These are phyloP conservation scores for Bovichtus variegatus DNA, from an alignment of 2,797 vertebrate genomes.

Conservation along the genomic window DNA sequence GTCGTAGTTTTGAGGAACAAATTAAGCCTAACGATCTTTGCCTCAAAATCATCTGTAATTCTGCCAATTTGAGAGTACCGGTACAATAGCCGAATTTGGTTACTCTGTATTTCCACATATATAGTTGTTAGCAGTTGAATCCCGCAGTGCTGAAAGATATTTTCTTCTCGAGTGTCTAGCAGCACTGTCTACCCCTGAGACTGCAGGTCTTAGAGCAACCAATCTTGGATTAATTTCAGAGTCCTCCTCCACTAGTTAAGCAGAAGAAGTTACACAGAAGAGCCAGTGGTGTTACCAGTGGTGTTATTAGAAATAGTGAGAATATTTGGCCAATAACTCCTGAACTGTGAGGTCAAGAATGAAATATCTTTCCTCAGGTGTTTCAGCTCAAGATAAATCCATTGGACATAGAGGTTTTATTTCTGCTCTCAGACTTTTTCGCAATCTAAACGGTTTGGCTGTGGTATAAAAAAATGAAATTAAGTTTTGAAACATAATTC, in stretches of 20 bases:
- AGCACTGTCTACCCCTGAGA: background rate
- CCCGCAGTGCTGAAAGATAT: background rate
- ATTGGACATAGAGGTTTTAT: conserved; percentile 17
- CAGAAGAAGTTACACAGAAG: conserved; percentile 25
- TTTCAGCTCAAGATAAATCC: conserved; percentile 33
- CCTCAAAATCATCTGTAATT: background rate
- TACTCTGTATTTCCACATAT: background rate
- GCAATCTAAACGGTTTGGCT: conserved; percentile 10
- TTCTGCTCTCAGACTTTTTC: background rate
- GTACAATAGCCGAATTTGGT: background rate
- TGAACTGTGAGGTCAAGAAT: conserved; percentile 26
- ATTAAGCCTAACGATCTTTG: background rate
- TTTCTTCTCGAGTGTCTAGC: background rate
- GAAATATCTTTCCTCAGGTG: conserved; percentile 23
- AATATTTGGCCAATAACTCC: conserved; percentile 12
- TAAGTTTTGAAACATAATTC: conserved; percentile 6
- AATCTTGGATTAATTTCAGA: background rate
- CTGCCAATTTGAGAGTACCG: background rate
- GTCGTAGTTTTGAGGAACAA: background rate
- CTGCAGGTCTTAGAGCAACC: background rate
- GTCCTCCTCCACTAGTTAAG: conserved; percentile 4
- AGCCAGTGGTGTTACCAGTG: conserved; percentile 11
- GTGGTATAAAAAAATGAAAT: conserved; percentile 17
- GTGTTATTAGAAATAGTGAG: conserved; percentile 3
- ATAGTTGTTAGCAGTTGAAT: background rate